Evolutionary conservation across 2,888 invertebrate species (phyloP).

Genomic region (Tetanocera ferruginea): DNA sequence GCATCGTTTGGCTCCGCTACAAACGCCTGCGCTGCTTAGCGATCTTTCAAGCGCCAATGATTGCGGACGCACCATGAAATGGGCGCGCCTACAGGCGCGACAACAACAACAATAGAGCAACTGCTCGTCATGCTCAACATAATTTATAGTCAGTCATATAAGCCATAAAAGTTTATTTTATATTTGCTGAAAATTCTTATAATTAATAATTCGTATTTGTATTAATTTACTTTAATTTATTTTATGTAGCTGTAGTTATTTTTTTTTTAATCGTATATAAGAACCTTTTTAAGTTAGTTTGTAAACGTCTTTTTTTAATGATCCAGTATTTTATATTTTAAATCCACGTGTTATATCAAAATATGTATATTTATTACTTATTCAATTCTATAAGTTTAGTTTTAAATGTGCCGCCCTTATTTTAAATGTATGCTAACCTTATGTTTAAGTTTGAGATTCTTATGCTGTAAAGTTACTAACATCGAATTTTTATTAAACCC

Average conservation of each 20-base stretch:
- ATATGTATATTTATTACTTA: not conserved
- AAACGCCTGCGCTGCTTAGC: conserved; percentile 53
- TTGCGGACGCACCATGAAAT: conserved; percentile 41
- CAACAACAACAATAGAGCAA: conserved; percentile 15
- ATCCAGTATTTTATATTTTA: conserved; percentile 22
- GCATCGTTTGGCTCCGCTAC: conserved; percentile 47
- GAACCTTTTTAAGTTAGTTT: not conserved
- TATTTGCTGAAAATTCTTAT: not conserved
- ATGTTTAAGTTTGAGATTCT: not conserved
- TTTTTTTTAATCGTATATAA: not conserved
- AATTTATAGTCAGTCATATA: conserved; percentile 36
- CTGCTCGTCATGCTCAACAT: not conserved
- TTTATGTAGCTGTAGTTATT: conserved; percentile 23
- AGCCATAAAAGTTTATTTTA: conserved; percentile 22
- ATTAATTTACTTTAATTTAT: conserved; percentile 12
- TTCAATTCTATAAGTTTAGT: not conserved
- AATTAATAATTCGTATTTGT: not conserved
- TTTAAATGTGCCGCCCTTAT: not conserved
- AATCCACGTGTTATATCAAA: not conserved
- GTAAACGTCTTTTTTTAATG: not conserved
- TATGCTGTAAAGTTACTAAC: not conserved
- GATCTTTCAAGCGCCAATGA: conserved; percentile 31
- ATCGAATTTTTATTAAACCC: not conserved
- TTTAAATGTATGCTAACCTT: not conserved
- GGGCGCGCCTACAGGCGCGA: conserved; percentile 36